phyloP scores from a whole-genome alignment of 2,888 invertebrate species.

The Megamerina dolium region DNA sequence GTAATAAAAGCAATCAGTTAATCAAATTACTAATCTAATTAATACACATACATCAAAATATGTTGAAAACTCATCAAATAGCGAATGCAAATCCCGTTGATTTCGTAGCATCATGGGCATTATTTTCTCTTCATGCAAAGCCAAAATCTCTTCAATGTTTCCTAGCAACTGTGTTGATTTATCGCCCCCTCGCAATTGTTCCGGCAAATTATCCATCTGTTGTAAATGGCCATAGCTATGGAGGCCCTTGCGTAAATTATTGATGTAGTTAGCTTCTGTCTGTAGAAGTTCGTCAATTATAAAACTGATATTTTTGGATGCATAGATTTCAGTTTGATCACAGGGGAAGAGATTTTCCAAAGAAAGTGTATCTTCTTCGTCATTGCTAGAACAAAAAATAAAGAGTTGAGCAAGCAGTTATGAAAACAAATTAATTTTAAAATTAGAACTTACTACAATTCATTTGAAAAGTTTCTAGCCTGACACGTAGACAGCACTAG shows the following conservation, averaged over 20 bases:
- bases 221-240: conserved; percentile 39
- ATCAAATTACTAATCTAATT: neutral
- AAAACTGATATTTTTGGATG: conserved; percentile 43
- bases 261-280: conserved; percentile 46
- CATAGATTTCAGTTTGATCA: conserved; percentile 45
- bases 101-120: conserved; percentile 43
- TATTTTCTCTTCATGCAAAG: conserved; percentile 62
- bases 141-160: conserved; percentile 83
- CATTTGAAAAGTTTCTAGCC: too few species aligned
- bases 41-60: conserved; percentile 46
- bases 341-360: conserved; percentile 45
- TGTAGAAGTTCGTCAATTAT: conserved; percentile 48
- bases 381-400: conserved; percentile 29
- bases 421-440: too few species aligned
- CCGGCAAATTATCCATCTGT: conserved; percentile 33
- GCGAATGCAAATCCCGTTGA: conserved; percentile 40
- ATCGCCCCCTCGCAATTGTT: conserved; percentile 31
- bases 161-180: conserved; percentile 62
- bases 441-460: too few species aligned
- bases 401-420: too few species aligned
- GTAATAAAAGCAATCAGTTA: conserved; percentile 16
- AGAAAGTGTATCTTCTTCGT: conserved; percentile 43
- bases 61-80: conserved; percentile 43
- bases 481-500: neutral
- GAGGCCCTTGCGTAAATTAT: conserved; percentile 41